These are phyloP conservation scores for Xanthorhoe spadicearia DNA, from an alignment of 2,888 invertebrate genomes.

Conservation along the genomic window DNA sequence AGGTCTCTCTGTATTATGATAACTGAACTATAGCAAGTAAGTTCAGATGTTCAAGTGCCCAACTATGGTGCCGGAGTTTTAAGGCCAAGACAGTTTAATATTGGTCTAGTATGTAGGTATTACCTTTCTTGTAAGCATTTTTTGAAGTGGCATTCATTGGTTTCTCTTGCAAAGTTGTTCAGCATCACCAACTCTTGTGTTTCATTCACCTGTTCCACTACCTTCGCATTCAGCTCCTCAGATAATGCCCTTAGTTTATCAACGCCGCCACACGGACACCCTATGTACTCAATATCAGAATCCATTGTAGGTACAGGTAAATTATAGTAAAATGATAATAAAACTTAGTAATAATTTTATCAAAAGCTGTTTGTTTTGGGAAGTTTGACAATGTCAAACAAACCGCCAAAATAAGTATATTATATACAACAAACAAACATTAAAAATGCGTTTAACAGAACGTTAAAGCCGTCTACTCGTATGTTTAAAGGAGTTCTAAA, in stretches of 20 bases:
- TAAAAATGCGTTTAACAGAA: slow-evolving; percentile 4
- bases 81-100: too few relatives aligned
- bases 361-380: slow-evolving; percentile 25
- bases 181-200: slow-evolving; percentile 72
- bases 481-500: not conserved
- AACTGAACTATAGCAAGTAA: too few relatives aligned
- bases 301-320: slow-evolving; percentile 52
- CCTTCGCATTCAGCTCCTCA: slow-evolving; percentile 64
- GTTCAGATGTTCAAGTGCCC: too few relatives aligned
- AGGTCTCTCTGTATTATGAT: too few relatives aligned
- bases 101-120: not conserved
- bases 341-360: slow-evolving; percentile 11
- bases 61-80: too few relatives aligned
- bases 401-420: not conserved
- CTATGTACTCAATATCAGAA: slow-evolving; percentile 55
- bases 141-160: slow-evolving; percentile 67
- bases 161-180: slow-evolving; percentile 67
- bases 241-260: slow-evolving; percentile 55
- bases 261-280: slow-evolving; percentile 51
- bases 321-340: slow-evolving; percentile 23
- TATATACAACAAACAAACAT: not conserved
- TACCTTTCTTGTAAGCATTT: slow-evolving; percentile 68
- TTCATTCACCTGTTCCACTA: slow-evolving; percentile 67
- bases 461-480: not conserved
- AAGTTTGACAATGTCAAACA: slow-evolving; percentile 12